Evolutionary conservation across 2,113 vertebrate species (phyloP).

Genomic region (Heliornis fulica): DNA sequence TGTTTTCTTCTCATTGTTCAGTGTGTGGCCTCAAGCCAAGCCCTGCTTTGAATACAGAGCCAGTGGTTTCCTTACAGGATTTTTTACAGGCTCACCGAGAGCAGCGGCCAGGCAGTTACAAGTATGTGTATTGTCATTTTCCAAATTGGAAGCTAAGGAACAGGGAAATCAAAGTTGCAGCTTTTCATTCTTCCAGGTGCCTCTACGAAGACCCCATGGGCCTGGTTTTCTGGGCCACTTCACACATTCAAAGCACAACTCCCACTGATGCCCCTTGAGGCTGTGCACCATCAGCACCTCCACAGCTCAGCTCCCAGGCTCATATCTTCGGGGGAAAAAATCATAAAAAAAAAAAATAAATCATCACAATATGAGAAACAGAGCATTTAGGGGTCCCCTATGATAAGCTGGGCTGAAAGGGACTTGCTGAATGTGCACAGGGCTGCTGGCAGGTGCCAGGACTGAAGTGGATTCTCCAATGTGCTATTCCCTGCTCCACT

Average conservation of each 20-base stretch:
- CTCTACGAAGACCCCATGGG: neutral
- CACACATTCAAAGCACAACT: neutral
- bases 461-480: neutral
- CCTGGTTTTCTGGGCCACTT: neutral
- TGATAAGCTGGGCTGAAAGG: neutral
- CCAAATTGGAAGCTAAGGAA: neutral
- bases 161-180: neutral
- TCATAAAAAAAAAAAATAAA: neutral
- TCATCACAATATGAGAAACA: neutral
- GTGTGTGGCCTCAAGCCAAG: constrained; percentile 1
- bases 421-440: neutral
- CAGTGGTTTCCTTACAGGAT: constrained; percentile 33
- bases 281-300: neutral
- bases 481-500: neutral
- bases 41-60: constrained; percentile 51
- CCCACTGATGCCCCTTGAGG: neutral
- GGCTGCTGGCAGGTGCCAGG: neutral
- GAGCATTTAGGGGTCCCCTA: neutral
- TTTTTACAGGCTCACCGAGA: neutral
- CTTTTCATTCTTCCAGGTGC: neutral
- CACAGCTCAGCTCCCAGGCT: neutral
- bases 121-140: neutral
- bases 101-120: neutral
- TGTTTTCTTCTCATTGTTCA: constrained; percentile 63
- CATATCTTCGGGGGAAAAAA: neutral